Evolutionary conservation across 2,888 invertebrate genomes (phyloP).

Genomic region (Stenichneumon culpator): DNA sequence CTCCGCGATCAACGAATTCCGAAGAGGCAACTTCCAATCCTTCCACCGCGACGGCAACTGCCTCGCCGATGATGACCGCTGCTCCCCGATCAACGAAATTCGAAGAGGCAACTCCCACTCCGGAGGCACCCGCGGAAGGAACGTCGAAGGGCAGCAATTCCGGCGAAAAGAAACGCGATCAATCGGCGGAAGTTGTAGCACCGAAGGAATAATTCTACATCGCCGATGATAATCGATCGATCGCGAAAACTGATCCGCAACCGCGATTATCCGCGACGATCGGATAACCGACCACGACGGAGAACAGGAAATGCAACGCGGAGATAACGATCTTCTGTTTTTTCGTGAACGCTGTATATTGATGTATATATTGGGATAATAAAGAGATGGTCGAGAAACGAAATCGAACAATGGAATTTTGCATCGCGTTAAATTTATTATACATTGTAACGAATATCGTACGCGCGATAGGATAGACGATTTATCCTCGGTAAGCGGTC

Average conservation of each 20-base stretch:
- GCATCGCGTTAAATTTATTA: conserved; percentile 79
- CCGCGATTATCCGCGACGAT: not conserved
- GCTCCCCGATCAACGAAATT: too few relatives aligned
- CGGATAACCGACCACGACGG: not conserved
- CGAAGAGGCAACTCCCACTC: not conserved
- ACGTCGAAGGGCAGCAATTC: conserved; percentile 45
- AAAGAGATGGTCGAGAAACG: conserved; percentile 46
- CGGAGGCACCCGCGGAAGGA: not conserved
- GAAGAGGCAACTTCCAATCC: not conserved
- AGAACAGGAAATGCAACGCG: conserved; percentile 43
- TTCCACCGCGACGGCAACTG: too few relatives aligned
- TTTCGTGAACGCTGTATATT: conserved; percentile 14
- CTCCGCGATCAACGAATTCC: not conserved
- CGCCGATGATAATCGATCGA: conserved; percentile 16
- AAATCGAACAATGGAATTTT: conserved; percentile 63
- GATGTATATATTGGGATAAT: conserved; percentile 4
- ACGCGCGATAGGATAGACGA: too few relatives aligned
- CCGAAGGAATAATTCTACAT: conserved; percentile 39
- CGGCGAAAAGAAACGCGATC: not conserved
- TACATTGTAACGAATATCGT: conserved; percentile 69
- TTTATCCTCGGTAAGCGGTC: too few relatives aligned
- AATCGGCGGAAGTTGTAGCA: conserved; percentile 64
- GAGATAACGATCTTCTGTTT: conserved; percentile 25
- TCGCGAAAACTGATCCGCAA: too few relatives aligned
- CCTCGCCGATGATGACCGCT: too few relatives aligned